Base-by-base conservation (phyloP, 2,797 vertebrate species). In the Fistularia tabacaria region DNA sequence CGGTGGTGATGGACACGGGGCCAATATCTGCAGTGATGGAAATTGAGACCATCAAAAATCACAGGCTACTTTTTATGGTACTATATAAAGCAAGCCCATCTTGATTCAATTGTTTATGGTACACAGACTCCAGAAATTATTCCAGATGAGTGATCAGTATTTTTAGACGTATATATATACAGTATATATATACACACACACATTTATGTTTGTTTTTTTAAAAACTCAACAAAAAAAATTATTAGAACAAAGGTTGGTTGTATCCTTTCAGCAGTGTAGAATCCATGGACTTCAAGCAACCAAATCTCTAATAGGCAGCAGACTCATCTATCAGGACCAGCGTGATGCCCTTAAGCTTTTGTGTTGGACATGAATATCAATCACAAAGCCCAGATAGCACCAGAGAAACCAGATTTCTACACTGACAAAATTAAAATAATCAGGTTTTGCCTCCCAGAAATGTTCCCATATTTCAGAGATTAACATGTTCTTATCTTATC, bases 1-100 rank as follows among this genome's bases (percentile, higher is more conserved):
- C 93, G 0, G 90, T 90, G 0, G 96, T 98, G 78, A 97, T 92
- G 65, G 92, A 97, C 59, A 94, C 92, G 0, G 95, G 96, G 36
- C 96, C 96, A 1, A 98, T 92, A 49, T 96, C 96, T 98, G 88
- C 0, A 7, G 54, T 43, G 48, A 62, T 36, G 54, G 53, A 62
- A 54, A 70, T 37, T 51, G 3, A 54, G 7, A 64, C 64, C 14
- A 71, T 66, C 46, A 64, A 67, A 68, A 14, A 45, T 48, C 0
- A 12, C 15, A 15, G 54, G 46, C 25, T 25, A 25, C 5, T 25
- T 25, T 25, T 25, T 3, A 48, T 8, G 14, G 10, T 46, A 58
- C 1, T n/a, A 48, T 57, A 59, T 62, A 6, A 14, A 45, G 42
- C 59, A 3, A 65, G 39, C 25, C 11, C 9, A 6, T 8, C n/a